Percentiles rank a stretch among this genome's conserved stretches.
Conservation (phyloP, 2,888 invertebrate genomes). For the Diaphora mendica region DNA sequence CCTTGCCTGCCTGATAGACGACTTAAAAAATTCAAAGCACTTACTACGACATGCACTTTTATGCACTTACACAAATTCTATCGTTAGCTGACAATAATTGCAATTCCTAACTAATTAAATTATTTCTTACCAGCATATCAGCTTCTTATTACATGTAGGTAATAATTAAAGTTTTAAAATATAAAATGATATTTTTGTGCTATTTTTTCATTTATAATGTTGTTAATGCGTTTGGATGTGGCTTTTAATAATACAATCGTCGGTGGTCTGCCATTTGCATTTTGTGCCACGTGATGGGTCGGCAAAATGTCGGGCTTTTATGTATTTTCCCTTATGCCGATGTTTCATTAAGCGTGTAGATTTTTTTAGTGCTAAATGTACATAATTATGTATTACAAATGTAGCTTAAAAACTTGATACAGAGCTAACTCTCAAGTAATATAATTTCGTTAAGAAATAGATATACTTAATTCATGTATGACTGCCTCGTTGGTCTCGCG, state of each 20-base stretch:
- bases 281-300: constrained; percentile 53
- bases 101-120: constrained; percentile 14
- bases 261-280: constrained; percentile 64
- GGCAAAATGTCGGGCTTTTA: constrained; percentile 34
- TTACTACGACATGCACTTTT: constrained; percentile 14
- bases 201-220: constrained; percentile 7
- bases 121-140: constrained; percentile 5
- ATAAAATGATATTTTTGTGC: constrained; percentile 5
- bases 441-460: too few species aligned
- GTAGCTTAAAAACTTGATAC: too few species aligned
- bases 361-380: constrained; percentile 42
- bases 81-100: constrained; percentile 3
- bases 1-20: neutral
- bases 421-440: too few species aligned
- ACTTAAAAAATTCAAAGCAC: neutral
- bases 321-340: constrained; percentile 43
- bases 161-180: constrained; percentile 1
- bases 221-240: neutral
- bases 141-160: neutral
- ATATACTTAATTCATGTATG: too few species aligned
- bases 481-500: too few species aligned
- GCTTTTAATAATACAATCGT: constrained; percentile 32
- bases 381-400: too few species aligned
- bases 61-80: neutral
- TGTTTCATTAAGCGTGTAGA: constrained; percentile 41